These are phyloP conservation scores for Pangasius macronema DNA, from an alignment of 2,797 vertebrate species.

Conservation along the genomic window DNA sequence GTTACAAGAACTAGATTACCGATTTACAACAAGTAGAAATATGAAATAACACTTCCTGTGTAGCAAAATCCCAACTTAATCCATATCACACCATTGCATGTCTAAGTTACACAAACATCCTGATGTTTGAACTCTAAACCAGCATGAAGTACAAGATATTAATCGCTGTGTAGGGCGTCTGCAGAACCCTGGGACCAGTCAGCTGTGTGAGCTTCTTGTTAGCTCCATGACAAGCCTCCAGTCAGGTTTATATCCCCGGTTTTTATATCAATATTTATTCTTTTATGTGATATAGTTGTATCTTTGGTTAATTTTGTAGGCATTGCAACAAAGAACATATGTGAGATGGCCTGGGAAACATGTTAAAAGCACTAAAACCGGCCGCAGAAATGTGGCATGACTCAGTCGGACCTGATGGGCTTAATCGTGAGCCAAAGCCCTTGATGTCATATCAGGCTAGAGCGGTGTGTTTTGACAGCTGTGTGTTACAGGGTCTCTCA, in stretches of 20 bases:
- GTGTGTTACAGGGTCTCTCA: conserved; percentile 45
- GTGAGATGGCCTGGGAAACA: not conserved
- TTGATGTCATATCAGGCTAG: conserved; percentile 22
- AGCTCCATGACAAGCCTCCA: not conserved
- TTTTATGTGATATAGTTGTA: not conserved
- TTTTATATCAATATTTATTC: conserved; percentile 3
- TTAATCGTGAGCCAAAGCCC: conserved; percentile 12
- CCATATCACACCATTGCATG: not conserved
- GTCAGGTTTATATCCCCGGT: not conserved
- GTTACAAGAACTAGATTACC: not conserved
- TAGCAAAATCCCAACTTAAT: not conserved
- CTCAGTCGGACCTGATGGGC: not conserved
- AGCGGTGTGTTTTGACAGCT: conserved; percentile 50
- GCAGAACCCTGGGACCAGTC: not conserved
- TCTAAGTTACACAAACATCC: not conserved
- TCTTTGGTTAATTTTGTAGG: not conserved
- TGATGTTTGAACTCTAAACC: conserved; percentile 29
- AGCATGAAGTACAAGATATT: not conserved
- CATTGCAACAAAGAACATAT: not conserved
- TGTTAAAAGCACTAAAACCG: not conserved
- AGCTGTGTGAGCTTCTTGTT: conserved; percentile 10
- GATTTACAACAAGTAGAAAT: not conserved
- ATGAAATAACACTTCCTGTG: not conserved
- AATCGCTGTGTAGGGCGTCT: not conserved
- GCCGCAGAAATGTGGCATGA: not conserved